Evolutionary conservation across 35 echinoderm and acorn worm genomes (phyloP).

Genomic region (Lytechinus pictus): DNA sequence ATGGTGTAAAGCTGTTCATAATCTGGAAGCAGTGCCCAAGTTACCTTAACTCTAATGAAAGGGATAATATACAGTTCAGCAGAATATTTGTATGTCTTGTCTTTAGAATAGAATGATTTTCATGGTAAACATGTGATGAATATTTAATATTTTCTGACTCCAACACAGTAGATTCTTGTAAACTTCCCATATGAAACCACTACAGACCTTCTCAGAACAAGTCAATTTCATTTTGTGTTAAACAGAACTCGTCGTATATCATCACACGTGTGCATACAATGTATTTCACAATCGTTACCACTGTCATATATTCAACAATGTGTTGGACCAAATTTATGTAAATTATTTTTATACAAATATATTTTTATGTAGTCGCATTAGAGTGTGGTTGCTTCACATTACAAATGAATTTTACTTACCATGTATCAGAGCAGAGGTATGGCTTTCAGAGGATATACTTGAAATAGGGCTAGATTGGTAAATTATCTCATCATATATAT

Average conservation of each 20-base stretch:
- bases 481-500: background rate
- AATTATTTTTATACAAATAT: slow-evolving; percentile 49
- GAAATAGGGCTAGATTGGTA: background rate
- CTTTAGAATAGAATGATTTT: background rate
- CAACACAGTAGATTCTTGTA: background rate
- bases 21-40: background rate
- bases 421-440: background rate
- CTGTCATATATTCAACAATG: slow-evolving; percentile 25
- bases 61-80: background rate
- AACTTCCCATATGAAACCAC: background rate
- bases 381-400: background rate
- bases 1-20: background rate
- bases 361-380: slow-evolving; percentile 24
- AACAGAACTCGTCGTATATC: background rate
- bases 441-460: background rate
- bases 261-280: background rate
- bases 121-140: background rate
- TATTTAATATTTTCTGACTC: background rate
- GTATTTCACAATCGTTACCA: background rate
- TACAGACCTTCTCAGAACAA: background rate
- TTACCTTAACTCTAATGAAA: background rate
- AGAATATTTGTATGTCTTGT: background rate
- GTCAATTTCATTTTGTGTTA: background rate
- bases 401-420: background rate
- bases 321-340: slow-evolving; percentile 53